phyloP scores from a whole-genome alignment of 2,888 invertebrate species.

The Drosophila mimetica region DNA sequence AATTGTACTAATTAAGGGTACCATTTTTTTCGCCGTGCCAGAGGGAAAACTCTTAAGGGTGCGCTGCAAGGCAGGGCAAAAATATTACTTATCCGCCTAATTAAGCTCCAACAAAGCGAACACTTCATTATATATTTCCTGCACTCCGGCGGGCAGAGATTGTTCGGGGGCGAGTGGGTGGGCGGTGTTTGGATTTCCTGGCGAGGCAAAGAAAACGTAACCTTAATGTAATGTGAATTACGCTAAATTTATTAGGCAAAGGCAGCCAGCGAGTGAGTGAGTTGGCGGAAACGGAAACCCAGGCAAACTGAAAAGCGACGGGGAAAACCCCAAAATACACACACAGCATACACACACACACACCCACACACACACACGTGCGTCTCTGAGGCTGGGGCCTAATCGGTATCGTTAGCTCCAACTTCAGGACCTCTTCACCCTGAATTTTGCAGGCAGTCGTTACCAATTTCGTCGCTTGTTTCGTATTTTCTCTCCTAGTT shows the following conservation, averaged over 20 bases:
- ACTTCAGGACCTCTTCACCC: constrained; percentile 13
- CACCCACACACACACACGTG: no score
- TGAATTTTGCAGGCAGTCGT: constrained; percentile 22
- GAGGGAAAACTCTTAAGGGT: constrained; percentile 1
- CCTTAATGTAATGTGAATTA: constrained; percentile 73
- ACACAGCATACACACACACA: constrained; percentile 23
- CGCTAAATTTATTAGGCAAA: constrained; percentile 76
- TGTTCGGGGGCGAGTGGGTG: background rate
- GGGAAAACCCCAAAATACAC: constrained; percentile 29
- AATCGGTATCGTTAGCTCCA: constrained; percentile 65
- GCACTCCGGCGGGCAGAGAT: constrained; percentile 47
- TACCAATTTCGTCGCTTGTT: constrained; percentile 38
- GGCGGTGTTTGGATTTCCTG: constrained; percentile 6
- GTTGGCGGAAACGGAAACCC: constrained; percentile 52
- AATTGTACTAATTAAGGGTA: no score
- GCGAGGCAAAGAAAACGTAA: constrained; percentile 52
- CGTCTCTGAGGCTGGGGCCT: constrained; percentile 39
- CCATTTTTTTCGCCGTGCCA: constrained; percentile 4
- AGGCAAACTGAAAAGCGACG: constrained; percentile 14
- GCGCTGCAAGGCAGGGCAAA: constrained; percentile 41
- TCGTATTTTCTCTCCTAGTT: constrained; percentile 29
- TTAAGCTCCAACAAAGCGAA: constrained; percentile 77
- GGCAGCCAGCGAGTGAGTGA: constrained; percentile 48
- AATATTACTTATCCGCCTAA: constrained; percentile 80
- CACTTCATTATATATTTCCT: constrained; percentile 79